These are phyloP conservation scores for Diarsia brunnea DNA, from an alignment of 2,888 invertebrate genomes.

Conservation along the genomic window DNA sequence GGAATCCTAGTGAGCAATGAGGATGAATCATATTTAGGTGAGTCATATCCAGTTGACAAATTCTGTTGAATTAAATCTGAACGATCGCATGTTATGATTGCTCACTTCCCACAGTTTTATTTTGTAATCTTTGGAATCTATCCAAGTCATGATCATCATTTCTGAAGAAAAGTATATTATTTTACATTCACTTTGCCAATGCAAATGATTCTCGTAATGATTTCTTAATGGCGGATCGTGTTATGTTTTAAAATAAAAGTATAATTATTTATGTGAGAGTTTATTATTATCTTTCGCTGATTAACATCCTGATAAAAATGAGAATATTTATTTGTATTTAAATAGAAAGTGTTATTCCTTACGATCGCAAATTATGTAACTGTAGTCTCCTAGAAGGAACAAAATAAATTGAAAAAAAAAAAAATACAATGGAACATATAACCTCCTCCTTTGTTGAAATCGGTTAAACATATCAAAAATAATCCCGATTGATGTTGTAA, in stretches of 20 bases:
- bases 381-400: background rate
- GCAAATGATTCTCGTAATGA: constrained; percentile 61
- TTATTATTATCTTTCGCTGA: constrained; percentile 52
- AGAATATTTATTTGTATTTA: constrained; percentile 40
- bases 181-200: constrained; percentile 63
- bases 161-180: constrained; percentile 47
- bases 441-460: no score
- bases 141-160: constrained; percentile 52
- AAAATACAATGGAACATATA: no score
- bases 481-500: background rate
- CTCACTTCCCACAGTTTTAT: constrained; percentile 49
- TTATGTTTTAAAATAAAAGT: constrained; percentile 46
- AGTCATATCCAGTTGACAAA: constrained; percentile 51
- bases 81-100: constrained; percentile 16
- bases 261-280: constrained; percentile 46
- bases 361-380: constrained; percentile 8
- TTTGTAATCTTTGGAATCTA: constrained; percentile 57
- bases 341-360: constrained; percentile 41
- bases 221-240: constrained; percentile 58
- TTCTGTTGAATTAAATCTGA: constrained; percentile 44
- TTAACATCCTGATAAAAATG: constrained; percentile 55
- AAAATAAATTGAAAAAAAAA: background rate
- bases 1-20: constrained; percentile 48
- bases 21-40: constrained; percentile 45
- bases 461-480: background rate